phyloP scores from a whole-genome alignment of 2,797 vertebrate species.

The Mycteria americana region DNA sequence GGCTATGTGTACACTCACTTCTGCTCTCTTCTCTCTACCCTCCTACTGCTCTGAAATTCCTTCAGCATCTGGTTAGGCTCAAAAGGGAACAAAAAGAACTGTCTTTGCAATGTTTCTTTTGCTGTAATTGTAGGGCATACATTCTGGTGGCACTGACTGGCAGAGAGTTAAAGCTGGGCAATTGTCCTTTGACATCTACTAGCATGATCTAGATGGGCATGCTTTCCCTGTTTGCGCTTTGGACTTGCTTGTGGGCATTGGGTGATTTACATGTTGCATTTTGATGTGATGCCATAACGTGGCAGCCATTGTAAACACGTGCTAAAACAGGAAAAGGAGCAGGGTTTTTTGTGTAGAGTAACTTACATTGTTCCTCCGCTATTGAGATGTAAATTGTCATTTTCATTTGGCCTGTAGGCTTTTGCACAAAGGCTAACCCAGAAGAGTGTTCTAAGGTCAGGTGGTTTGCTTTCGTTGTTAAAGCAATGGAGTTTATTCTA shows the following conservation, averaged over 20 bases:
- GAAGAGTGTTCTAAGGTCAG: neutral
- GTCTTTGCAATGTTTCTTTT: neutral
- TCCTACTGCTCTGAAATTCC: neutral
- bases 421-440: neutral
- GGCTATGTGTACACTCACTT: neutral
- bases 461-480: neutral
- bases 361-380: neutral
- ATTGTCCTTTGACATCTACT: neutral
- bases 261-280: neutral
- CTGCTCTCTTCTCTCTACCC: neutral
- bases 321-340: neutral
- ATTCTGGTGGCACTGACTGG: neutral
- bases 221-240: neutral
- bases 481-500: neutral
- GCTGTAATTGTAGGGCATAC: neutral
- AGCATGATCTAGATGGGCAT: neutral
- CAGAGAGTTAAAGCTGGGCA: neutral
- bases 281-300: neutral
- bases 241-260: neutral
- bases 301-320: neutral
- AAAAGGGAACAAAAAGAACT: neutral
- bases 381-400: neutral
- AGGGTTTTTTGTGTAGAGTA: neutral
- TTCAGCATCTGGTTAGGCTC: neutral
- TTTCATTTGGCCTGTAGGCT: neutral